Evolutionary conservation across 2,888 invertebrate genomes (phyloP), one percentile per base, ranked within the genome.

Genomic region (Troides helena): DNA sequence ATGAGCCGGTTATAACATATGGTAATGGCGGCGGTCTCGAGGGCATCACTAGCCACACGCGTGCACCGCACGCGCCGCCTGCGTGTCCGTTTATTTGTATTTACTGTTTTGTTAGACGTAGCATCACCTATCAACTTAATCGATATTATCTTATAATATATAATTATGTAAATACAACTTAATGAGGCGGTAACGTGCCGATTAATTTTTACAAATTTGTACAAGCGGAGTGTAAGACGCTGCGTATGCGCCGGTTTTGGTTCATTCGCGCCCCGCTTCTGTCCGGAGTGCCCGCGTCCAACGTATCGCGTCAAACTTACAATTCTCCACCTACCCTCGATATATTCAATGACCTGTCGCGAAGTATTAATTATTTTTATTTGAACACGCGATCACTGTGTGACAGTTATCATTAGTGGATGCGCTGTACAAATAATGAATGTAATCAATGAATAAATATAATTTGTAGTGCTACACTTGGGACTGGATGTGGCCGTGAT

Each of bases 61-160:
- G 86, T 91, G 91, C 83, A 74, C 78, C 78, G 83, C 92, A 90
- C 89, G 90, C 85, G 74, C 64, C 73, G 72, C 56, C 73, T 60
- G 74, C 90, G 87, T 92, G 92, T 77, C 70, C 46, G 67, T 77
- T 78, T 87, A 85, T 87, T 85, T 87, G 84, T 85, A 82, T 78
- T 77, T 80, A 62, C 50, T 66, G 58, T 77, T 69, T 71, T 79
- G 80, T 76, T 79, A 77, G 79, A 81, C 81, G 81, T 79, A 80
- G 77, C 85, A 87, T 84, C 81, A 80, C 71, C 75, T 74, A 78
- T 77, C 71, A 71, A 74, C 77, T 77, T 79, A 77, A 77, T 80
- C 69, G 65, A 69, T 66, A 65, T 46, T 69, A 69, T 66, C 57
- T 66, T 36, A 61, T 23, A 39, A 59, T 39, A 46, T n/a, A 60